phyloP scores from a whole-genome alignment of 2,888 invertebrate species.

The Synanthedon tipuliformis region DNA sequence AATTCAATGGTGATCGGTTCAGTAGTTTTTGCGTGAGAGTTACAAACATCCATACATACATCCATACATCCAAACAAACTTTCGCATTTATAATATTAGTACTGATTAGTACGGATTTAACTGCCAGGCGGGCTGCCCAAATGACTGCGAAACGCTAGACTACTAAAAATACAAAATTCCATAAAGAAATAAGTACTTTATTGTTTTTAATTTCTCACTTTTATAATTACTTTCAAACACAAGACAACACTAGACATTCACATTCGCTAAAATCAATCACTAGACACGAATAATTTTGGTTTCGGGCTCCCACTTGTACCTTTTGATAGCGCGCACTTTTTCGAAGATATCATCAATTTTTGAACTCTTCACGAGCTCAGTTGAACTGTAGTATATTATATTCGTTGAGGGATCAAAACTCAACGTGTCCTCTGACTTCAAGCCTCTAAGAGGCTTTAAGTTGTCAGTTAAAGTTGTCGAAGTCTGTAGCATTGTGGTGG shows the following conservation, averaged over 20 bases:
- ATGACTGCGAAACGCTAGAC: no score
- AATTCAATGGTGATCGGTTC: no score
- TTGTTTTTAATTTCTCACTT: neutral
- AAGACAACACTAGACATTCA: neutral
- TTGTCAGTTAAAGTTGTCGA: constrained; percentile 9
- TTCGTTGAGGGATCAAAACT: constrained; percentile 38
- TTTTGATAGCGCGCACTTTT: constrained; percentile 19
- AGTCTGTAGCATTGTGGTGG: constrained; percentile 7
- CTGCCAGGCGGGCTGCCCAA: no score
- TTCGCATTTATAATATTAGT: no score
- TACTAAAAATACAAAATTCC: no score
- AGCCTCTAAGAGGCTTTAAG: constrained; percentile 10
- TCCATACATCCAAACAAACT: no score
- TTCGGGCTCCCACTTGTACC: constrained; percentile 51
- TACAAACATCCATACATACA: no score
- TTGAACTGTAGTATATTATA: constrained; percentile 36
- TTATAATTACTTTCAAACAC: neutral
- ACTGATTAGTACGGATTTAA: no score
- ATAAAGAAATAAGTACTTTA: no score
- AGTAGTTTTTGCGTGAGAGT: no score
- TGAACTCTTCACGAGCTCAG: constrained; percentile 30
- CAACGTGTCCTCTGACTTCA: constrained; percentile 24
- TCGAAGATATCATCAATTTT: constrained; percentile 19
- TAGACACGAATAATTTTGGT: constrained; percentile 36
- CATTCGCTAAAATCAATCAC: neutral